A percentile compares a stretch with the other conserved stretches of the same genome.
These are phyloP conservation scores for Micromys minutus DNA, from an alignment of 2,113 vertebrate genomes.

Conservation along the genomic window DNA sequence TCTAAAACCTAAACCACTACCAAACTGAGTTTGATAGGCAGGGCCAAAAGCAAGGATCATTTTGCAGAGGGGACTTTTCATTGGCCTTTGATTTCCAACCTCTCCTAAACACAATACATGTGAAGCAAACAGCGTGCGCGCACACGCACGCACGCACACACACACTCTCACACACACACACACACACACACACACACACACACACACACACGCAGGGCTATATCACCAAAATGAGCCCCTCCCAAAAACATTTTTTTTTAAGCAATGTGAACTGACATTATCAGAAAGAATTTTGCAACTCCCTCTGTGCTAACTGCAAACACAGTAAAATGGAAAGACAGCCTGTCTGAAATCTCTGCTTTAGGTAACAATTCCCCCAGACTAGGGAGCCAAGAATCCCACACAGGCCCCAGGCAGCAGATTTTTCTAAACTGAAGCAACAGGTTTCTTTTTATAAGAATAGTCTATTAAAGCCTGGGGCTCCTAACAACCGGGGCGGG, in stretches of 20 bases:
- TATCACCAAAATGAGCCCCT: background rate
- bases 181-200: background rate
- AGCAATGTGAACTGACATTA: constrained; percentile 47
- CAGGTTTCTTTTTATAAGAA: constrained; percentile 47
- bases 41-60: background rate
- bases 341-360: constrained; percentile 46
- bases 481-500: background rate
- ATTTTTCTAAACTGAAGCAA: constrained; percentile 31
- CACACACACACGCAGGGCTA: background rate
- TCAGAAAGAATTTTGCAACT: constrained; percentile 16
- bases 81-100: background rate
- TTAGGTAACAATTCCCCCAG: constrained; percentile 18
- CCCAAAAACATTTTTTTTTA: background rate
- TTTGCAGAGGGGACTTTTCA: background rate
- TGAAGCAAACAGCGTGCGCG: background rate
- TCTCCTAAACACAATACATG: background rate
- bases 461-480: background rate
- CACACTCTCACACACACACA: background rate
- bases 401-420: background rate
- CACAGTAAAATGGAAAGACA: background rate
- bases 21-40: background rate
- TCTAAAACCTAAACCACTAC: constrained; percentile 31
- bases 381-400: background rate
- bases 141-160: background rate
- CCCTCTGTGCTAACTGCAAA: constrained; percentile 27